Conservation (phyloP, 2,888 invertebrate genomes). For the Hedya salicella region DNA sequence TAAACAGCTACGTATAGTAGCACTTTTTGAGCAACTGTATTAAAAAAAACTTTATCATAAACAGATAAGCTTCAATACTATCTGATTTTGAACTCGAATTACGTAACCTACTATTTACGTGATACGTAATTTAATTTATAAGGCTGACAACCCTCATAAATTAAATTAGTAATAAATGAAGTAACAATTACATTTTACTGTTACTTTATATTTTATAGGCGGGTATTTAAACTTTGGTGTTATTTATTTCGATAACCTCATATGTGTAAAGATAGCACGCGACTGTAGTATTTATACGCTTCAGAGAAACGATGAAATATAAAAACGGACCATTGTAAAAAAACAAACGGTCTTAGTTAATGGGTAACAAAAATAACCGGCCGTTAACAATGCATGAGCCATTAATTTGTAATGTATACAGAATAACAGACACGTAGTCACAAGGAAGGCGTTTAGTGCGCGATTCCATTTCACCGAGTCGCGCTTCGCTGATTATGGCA, state of each 20-base stretch:
- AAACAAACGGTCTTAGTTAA: constrained; percentile 62
- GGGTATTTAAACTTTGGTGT: no score
- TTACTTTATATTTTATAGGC: neutral
- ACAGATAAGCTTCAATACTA: no score
- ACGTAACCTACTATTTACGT: no score
- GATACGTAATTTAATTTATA: no score
- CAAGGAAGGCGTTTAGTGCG: constrained; percentile 56
- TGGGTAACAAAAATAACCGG: constrained; percentile 65
- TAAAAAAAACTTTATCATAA: no score
- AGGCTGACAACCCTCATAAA: no score
- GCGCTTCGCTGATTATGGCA: neutral
- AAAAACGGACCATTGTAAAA: constrained; percentile 49
- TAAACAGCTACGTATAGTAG: no score
- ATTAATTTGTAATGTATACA: constrained; percentile 67
- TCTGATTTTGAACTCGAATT: no score
- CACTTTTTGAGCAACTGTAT: no score
- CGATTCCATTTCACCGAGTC: constrained; percentile 51
- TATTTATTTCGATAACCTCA: constrained; percentile 13
- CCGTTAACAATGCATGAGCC: constrained; percentile 61
- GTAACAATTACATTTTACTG: neutral
- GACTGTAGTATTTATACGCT: no score
- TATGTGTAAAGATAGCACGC: no score
- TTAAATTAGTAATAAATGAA: no score
- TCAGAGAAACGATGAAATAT: constrained; percentile 8
- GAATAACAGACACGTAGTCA: constrained; percentile 53